Conservation (phyloP, 2,888 invertebrate genomes). For the Eremobia ochroleuca region DNA sequence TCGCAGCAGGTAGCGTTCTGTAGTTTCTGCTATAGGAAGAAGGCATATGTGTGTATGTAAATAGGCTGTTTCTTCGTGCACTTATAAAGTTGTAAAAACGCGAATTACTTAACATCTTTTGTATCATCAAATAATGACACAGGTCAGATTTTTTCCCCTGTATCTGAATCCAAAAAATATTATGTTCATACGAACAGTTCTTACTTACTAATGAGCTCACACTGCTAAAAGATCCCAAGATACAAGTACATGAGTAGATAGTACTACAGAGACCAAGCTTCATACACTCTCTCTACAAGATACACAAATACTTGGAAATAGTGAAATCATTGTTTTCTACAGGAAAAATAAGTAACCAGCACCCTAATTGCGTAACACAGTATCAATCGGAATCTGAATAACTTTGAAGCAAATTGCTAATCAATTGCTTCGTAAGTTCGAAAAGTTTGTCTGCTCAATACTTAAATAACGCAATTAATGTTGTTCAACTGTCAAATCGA, state of each 20-base stretch:
- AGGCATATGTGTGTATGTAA: background rate
- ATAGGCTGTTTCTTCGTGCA: background rate
- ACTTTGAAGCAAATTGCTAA: too few species aligned
- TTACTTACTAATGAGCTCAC: constrained; percentile 18
- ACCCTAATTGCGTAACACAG: too few species aligned
- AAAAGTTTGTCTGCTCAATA: too few species aligned
- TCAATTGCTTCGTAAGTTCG: too few species aligned
- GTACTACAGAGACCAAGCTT: background rate
- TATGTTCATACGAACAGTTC: constrained; percentile 9
- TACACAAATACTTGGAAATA: too few species aligned
- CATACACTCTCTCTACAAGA: background rate
- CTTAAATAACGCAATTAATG: too few species aligned
- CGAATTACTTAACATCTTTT: background rate
- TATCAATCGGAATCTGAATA: too few species aligned
- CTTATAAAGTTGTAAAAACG: background rate
- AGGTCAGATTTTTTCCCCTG: background rate
- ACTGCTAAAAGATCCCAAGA: constrained; percentile 27
- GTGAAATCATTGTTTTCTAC: too few species aligned
- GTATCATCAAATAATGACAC: background rate
- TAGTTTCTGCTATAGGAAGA: background rate
- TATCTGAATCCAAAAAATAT: background rate
- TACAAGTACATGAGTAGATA: constrained; percentile 16
- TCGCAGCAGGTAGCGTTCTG: background rate
- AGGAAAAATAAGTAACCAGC: too few species aligned
- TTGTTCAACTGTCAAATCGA: too few species aligned